Base-by-base conservation (phyloP, 92 coral and sea anemone genomes). In the Epizoanthus rinbou region DNA sequence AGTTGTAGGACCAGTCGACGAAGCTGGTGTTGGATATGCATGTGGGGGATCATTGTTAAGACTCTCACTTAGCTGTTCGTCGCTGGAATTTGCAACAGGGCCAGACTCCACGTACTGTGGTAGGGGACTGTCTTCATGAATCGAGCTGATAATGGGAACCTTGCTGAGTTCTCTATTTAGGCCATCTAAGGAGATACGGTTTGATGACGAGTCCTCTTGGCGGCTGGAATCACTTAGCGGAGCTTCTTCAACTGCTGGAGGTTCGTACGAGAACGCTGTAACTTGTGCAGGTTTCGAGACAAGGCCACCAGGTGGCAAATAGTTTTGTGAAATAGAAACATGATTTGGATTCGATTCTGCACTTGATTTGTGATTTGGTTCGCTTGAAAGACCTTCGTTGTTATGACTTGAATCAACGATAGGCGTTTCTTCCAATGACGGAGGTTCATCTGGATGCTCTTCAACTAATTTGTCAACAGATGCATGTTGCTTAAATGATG, bases 181-280 rank as follows among this genome's bases (percentile, higher is more conserved):
- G 57, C 63, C 80, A 28, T 74, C 80, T 23, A 58, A 54, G 57
- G 72, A 63, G 22, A 60, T 25, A 45, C 15, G 82, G 18, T 21
- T 78, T 54, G 82, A 41, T 16, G 73, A 31, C 21, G 71, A 21
- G 11, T 78, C 57, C 16, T 78, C 57, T 5, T 43, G 82, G 24
- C 3, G 35, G 31, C 56, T 57, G 10, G 82, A 39, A n/a, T 78
- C 53, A 28, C 70, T 43, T 39, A 62, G 21, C 24, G 82, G 71
- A 39, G 70, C 72, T 63, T 78, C 82, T 78, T 78, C 59, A 8
- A 78, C 82, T 22, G 82, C 70, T 62, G 82, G 82, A 0, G 82
- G 82, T 57, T 78, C 82, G 45, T 78, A 78, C 6, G 70, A 60
- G 15, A 62, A 54, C 3, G 70, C 82, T 39, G 70, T 78, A 22